Conservation (phyloP, 2,797 vertebrate genomes). For the Sciaenops ocellatus region DNA sequence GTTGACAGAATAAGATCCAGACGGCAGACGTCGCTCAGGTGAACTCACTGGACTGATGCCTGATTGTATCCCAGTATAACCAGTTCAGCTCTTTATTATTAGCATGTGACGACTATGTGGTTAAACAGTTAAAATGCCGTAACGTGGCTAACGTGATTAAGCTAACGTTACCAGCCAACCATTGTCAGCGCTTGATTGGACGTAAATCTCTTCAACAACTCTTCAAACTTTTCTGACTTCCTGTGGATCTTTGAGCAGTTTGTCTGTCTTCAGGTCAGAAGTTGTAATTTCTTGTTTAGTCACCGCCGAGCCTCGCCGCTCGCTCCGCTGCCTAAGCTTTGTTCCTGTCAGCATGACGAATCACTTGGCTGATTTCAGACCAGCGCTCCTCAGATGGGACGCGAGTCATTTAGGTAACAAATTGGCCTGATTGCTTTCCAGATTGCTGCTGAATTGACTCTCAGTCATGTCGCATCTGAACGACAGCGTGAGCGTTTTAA, state of each 20-base stretch:
- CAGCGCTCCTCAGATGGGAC: constrained; percentile 65
- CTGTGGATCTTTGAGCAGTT: neutral
- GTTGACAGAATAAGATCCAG: neutral
- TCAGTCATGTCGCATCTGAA: constrained; percentile 66
- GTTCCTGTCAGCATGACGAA: constrained; percentile 62
- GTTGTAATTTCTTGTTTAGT: constrained; percentile 48
- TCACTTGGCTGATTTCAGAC: constrained; percentile 63
- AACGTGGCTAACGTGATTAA: too few species aligned
- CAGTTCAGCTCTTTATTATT: too few species aligned
- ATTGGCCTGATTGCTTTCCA: constrained; percentile 78
- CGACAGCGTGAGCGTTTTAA: constrained; percentile 57
- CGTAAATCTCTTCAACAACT: neutral
- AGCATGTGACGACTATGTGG: too few species aligned
- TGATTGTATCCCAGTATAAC: neutral
- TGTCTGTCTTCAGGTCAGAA: constrained; percentile 26
- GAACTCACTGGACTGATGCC: neutral
- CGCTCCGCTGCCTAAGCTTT: constrained; percentile 26
- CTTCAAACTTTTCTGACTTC: neutral
- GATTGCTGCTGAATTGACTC: constrained; percentile 77
- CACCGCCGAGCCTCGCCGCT: constrained; percentile 6
- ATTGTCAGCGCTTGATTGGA: too few species aligned
- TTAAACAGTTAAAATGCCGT: too few species aligned
- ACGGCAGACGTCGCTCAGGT: neutral
- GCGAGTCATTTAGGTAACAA: constrained; percentile 81
- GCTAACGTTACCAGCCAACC: too few species aligned